Base-by-base conservation (phyloP, 2,797 vertebrate species). In the Arctocebus calabarensis region DNA sequence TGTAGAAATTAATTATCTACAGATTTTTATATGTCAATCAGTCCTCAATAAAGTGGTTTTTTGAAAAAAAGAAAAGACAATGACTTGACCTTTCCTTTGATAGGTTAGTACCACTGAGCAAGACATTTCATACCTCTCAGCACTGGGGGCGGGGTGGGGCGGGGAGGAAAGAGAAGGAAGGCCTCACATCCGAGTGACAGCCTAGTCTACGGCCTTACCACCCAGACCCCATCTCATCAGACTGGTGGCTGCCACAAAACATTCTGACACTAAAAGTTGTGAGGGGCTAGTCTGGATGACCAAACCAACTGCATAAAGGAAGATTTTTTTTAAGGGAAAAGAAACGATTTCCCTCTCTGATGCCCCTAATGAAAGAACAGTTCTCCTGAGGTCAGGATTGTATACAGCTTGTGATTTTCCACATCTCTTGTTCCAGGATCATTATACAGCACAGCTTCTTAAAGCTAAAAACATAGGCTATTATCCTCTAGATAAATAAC, bases 401-500 rank as follows among this genome's bases (percentile, higher is more conserved):
- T 62, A 62, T n/a, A 57, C 7, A 85, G 61, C 19, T 68, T 62
- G 22, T 82, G 43, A 70, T 55, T 91, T 88, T 83, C 77, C 34
- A 84, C 7, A 32, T 13, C 27, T 88, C 74, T 85, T 82, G 43
- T 7, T 57, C 25, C 55, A 34, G 45, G 37, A 78, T 66, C 84
- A 88, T 92, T 78, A 87, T n/a, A 43, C 14, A 88, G 64, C 48
- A 87, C 20, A 73, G 32, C 11, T 77, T 92, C 86, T 95, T 77
- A 13, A 97, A 55, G 79, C n/a, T 84, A 75, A 94, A 96, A 92
- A 66, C 55, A 94, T 4, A 87, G 27, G 79, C 57, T 70, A 81
- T 48, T 88, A 87, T 10, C 40, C 19, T 66, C 34, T 57, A 61
- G 84, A 97, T 74, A 84, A 94, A 95, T 73, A 95, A 81, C 61